Evolutionary conservation across 2,888 invertebrate species (phyloP).

Genomic region (Drosophila imparisetae): DNA sequence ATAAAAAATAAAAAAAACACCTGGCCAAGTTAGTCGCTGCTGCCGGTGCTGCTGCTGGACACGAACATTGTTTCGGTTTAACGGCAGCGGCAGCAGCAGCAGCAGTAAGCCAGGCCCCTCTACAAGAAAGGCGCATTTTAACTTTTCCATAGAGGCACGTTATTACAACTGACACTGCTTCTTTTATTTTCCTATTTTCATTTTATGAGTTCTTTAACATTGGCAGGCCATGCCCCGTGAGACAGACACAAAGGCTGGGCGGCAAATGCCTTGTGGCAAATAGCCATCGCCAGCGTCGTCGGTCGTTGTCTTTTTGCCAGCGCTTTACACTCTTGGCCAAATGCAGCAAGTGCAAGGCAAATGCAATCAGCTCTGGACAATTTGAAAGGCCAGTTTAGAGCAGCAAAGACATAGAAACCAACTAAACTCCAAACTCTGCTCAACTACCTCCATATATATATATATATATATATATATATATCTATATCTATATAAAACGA

Average conservation of each 20-base stretch:
- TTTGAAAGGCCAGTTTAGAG: conserved; percentile 49
- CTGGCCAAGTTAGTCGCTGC: conserved; percentile 67
- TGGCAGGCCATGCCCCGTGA: conserved; percentile 45
- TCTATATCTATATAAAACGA: neutral
- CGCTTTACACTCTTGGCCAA: conserved; percentile 47
- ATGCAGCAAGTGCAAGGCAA: conserved; percentile 54
- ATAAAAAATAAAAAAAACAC: conserved; percentile 67
- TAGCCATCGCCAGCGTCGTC: conserved; percentile 39
- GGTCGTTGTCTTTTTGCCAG: conserved; percentile 40
- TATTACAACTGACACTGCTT: conserved; percentile 39
- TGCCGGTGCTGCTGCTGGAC: conserved; percentile 34
- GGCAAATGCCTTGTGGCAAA: conserved; percentile 65
- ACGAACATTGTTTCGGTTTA: conserved; percentile 69
- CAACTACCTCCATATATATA: conserved; percentile 9
- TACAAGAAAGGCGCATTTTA: conserved; percentile 19
- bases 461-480: neutral
- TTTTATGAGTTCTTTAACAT: conserved; percentile 74
- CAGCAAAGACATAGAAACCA: conserved; percentile 4
- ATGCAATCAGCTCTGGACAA: conserved; percentile 56
- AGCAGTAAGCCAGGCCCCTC: conserved; percentile 40
- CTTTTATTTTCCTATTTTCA: conserved; percentile 21
- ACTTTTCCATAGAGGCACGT: conserved; percentile 43
- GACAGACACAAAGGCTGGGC: conserved; percentile 54
- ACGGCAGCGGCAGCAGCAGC: conserved; percentile 24
- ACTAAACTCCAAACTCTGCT: conserved; percentile 5